Evolutionary conservation across 2,888 invertebrate genomes (phyloP).

Genomic region (Brenthis daphne): DNA sequence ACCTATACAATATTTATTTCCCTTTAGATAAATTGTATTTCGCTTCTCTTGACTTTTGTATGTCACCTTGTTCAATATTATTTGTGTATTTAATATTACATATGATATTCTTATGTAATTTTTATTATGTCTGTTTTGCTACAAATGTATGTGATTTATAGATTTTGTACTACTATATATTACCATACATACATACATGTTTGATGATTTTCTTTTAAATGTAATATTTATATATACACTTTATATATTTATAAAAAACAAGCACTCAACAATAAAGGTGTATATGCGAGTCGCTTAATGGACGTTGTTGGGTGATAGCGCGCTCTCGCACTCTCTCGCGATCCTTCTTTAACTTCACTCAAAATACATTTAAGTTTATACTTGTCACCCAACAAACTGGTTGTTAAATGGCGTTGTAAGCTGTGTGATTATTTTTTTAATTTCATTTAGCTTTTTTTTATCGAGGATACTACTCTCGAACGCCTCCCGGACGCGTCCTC

Average conservation of each 20-base stretch:
- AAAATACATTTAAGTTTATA: conserved; percentile 36
- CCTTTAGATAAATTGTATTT: no score
- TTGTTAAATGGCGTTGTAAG: conserved; percentile 76
- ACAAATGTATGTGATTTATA: no score
- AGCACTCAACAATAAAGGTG: conserved; percentile 45
- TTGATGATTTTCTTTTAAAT: no score
- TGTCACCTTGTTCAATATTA: no score
- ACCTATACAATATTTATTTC: conserved; percentile 13
- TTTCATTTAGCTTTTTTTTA: conserved; percentile 67
- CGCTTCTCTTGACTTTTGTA: no score
- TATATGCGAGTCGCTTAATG: conserved; percentile 69
- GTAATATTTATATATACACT: neutral
- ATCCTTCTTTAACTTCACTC: conserved; percentile 54
- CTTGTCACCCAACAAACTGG: conserved; percentile 76
- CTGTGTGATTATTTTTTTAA: conserved; percentile 73
- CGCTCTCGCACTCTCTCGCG: conserved; percentile 58
- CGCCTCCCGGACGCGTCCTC: conserved; percentile 79
- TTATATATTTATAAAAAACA: neutral
- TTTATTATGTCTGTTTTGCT: no score
- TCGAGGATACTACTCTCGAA: conserved; percentile 57
- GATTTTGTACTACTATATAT: no score
- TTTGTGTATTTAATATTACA: no score
- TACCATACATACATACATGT: no score
- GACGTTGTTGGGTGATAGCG: conserved; percentile 75
- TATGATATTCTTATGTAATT: no score